Percentiles rank a stretch among this genome's conserved stretches.
These are phyloP conservation scores for Schizotus pectinicornis DNA, from an alignment of 2,888 invertebrate species.

Conservation along the genomic window DNA sequence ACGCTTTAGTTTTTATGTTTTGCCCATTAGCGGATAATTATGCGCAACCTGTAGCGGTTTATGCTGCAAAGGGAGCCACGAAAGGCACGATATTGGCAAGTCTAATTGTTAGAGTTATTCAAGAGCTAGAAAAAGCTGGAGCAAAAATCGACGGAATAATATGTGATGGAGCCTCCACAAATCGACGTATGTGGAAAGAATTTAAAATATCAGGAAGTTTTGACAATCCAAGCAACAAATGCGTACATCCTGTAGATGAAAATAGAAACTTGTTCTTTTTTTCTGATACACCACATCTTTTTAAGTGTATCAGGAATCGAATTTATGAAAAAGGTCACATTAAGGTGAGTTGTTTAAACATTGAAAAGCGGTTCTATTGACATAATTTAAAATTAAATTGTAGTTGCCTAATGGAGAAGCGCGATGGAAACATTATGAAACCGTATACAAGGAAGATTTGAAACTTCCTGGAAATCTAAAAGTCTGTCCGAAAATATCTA, in stretches of 20 bases:
- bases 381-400: no score
- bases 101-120: constrained; percentile 7
- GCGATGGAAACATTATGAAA: no score
- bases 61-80: constrained; percentile 30
- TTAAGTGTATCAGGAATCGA: constrained; percentile 25
- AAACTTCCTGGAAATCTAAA: no score
- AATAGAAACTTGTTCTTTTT: constrained; percentile 30
- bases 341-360: no score
- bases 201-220: constrained; percentile 26
- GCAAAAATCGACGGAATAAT: constrained; percentile 32
- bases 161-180: constrained; percentile 34
- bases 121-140: constrained; percentile 18
- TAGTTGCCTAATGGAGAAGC: no score
- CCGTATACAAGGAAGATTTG: no score
- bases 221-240: constrained; percentile 3
- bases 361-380: no score
- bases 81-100: constrained; percentile 5
- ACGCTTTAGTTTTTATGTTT: constrained; percentile 34
- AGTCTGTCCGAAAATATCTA: no score
- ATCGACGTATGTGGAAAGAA: constrained; percentile 32
- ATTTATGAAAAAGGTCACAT: no score
- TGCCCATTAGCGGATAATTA: constrained; percentile 29
- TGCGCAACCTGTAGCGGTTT: constrained; percentile 35
- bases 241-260: constrained; percentile 20
- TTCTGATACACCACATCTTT: constrained; percentile 36